Percentiles rank a stretch among this genome's conserved stretches.
These are phyloP conservation scores for Elaphurus davidianus DNA, from an alignment of 2,113 vertebrate species.

Conservation along the genomic window DNA sequence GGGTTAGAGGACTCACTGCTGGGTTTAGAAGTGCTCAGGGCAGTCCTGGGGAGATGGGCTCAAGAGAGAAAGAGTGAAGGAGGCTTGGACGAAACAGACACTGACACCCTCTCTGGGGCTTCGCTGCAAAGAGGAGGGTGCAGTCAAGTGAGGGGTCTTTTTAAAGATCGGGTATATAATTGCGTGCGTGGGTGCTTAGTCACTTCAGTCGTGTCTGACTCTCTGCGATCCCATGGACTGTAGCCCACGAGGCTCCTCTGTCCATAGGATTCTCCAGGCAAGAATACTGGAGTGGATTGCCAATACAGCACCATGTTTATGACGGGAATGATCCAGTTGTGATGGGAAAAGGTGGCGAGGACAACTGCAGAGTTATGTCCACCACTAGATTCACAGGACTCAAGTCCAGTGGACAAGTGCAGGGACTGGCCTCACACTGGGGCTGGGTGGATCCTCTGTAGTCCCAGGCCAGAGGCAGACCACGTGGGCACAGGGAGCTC, in stretches of 20 bases:
- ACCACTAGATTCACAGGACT: background rate
- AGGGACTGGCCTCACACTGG: no score
- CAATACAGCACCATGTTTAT: no score
- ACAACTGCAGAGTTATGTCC: background rate
- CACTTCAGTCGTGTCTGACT: no score
- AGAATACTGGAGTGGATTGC: no score
- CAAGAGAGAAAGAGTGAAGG: background rate
- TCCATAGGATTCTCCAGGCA: no score
- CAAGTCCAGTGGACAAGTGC: fast-evolving
- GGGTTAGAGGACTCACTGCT: background rate
- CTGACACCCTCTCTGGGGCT: background rate
- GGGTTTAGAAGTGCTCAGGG: background rate
- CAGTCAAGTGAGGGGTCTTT: background rate
- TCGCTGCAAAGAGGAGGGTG: background rate
- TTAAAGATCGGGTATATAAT: background rate
- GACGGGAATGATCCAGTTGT: fast-evolving
- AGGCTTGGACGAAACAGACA: fast-evolving
- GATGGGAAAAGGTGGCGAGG: background rate
- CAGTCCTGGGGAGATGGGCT: background rate
- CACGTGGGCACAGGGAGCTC: background rate
- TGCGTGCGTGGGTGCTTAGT: no score
- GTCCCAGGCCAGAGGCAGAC: background rate
- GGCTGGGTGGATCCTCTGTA: fast-evolving
- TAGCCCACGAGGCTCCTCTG: no score
- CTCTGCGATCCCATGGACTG: no score